These are phyloP conservation scores for Thereva nobilitata DNA, from an alignment of 2,888 invertebrate species.

Conservation along the genomic window DNA sequence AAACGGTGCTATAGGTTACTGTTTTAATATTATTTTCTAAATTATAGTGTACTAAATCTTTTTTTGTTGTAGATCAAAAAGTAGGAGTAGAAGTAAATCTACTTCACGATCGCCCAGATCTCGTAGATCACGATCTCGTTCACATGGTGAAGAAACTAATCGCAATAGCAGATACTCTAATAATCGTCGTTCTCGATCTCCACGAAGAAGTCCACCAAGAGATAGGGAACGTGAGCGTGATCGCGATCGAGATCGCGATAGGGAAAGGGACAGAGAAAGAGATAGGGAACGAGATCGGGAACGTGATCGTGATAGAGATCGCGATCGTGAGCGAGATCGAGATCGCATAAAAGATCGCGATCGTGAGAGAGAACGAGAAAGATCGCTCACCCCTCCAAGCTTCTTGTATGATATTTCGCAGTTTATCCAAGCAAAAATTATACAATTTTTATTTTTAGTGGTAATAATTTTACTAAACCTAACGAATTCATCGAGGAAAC, in stretches of 20 bases:
- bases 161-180: conserved; percentile 46
- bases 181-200: conserved; percentile 58
- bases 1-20: conserved; percentile 70
- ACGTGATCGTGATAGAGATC: conserved; percentile 55
- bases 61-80: conserved; percentile 56
- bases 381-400: conserved; percentile 67
- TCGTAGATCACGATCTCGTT: conserved; percentile 61
- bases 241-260: conserved; percentile 45
- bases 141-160: conserved; percentile 47
- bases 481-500: conserved; percentile 77
- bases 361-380: conserved; percentile 59
- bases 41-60: background rate
- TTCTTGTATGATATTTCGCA: conserved; percentile 66
- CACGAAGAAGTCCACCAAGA: conserved; percentile 57
- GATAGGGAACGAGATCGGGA: conserved; percentile 56
- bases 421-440: conserved; percentile 10
- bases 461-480: conserved; percentile 53
- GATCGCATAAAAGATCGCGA: conserved; percentile 54
- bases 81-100: conserved; percentile 61
- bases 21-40: background rate
- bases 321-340: conserved; percentile 55
- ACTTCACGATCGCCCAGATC: conserved; percentile 54
- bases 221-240: conserved; percentile 41
- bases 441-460: conserved; percentile 45
- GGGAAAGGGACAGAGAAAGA: conserved; percentile 39